Conservation (phyloP, 2,888 invertebrate species). For the Parapristionchus giblindavisi region DNA sequence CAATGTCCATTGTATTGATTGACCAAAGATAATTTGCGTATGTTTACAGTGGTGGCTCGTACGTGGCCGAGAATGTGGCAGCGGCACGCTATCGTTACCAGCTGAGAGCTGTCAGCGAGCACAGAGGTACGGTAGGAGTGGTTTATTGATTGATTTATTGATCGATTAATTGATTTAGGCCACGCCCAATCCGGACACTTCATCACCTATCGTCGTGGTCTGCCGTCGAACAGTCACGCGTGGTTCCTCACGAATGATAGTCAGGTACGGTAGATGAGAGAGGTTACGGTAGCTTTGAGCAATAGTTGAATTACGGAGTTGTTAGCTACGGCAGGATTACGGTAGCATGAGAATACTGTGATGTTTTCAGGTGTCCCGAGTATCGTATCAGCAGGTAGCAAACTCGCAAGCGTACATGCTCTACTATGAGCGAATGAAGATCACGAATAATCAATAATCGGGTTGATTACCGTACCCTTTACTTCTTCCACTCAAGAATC, state of each 20-base stretch:
- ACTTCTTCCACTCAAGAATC: too few relatives aligned
- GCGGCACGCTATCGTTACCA: constrained; percentile 76
- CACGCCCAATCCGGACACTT: constrained; percentile 91
- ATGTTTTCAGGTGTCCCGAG: constrained; percentile 73
- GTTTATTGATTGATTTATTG: background rate
- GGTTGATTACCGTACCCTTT: too few relatives aligned
- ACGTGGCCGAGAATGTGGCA: constrained; percentile 48
- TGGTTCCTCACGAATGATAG: constrained; percentile 90
- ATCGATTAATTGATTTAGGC: constrained; percentile 77
- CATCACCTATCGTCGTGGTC: constrained; percentile 84
- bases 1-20: too few relatives aligned
- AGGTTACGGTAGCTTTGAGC: background rate
- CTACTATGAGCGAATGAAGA: constrained; percentile 80
- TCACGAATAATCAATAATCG: too few relatives aligned
- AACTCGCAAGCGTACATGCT: constrained; percentile 88
- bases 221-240: constrained; percentile 71
- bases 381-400: constrained; percentile 83
- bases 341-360: background rate
- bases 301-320: background rate
- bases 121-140: constrained; percentile 77
- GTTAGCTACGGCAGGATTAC: background rate
- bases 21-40: too few relatives aligned
- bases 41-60: constrained; percentile 55
- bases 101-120: constrained; percentile 86
- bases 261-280: constrained; percentile 74